These are phyloP conservation scores for Girardinichthys multiradiatus DNA, from an alignment of 2,113 vertebrate species.

Conservation along the genomic window DNA sequence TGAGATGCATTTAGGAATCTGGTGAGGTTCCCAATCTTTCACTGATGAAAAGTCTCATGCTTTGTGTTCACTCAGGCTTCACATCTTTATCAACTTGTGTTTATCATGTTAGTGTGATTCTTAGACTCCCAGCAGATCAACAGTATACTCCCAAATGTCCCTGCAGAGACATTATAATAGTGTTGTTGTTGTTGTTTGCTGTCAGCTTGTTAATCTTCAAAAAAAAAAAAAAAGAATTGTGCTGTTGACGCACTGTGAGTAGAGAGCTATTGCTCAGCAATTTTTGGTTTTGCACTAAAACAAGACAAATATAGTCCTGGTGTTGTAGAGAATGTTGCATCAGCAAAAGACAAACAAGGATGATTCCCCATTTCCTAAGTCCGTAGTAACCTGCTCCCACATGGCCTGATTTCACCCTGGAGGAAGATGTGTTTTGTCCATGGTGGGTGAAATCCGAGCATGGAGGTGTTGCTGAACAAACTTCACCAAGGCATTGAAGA, in stretches of 20 bases:
- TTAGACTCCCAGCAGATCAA: constrained; percentile 31
- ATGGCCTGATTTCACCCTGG: constrained; percentile 30
- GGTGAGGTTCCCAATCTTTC: background rate
- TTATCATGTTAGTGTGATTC: constrained; percentile 47
- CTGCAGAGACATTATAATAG: constrained; percentile 22
- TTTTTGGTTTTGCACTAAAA: background rate
- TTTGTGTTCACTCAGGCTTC: constrained; percentile 17
- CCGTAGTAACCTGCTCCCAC: constrained; percentile 36
- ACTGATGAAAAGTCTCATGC: background rate
- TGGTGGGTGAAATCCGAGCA: constrained; percentile 41
- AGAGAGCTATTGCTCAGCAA: background rate
- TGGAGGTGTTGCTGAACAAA: constrained; percentile 18
- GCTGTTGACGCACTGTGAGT: constrained; percentile 12
- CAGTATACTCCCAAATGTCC: constrained; percentile 11
- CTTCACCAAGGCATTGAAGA: constrained; percentile 4
- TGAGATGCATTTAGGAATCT: background rate
- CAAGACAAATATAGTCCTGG: background rate
- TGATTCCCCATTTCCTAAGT: constrained; percentile 20
- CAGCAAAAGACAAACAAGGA: constrained; percentile 48
- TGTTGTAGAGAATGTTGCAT: constrained; percentile 45
- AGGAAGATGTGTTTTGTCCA: constrained; percentile 13
- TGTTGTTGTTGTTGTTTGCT: constrained; percentile 10
- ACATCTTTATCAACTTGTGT: constrained; percentile 38
- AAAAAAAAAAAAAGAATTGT: background rate
- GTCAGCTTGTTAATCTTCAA: constrained; percentile 39